Percentiles rank a stretch among this genome's conserved stretches.
Conservation (phyloP, 1,140 invertebrate genomes). For the Steinernema khuongi region DNA sequence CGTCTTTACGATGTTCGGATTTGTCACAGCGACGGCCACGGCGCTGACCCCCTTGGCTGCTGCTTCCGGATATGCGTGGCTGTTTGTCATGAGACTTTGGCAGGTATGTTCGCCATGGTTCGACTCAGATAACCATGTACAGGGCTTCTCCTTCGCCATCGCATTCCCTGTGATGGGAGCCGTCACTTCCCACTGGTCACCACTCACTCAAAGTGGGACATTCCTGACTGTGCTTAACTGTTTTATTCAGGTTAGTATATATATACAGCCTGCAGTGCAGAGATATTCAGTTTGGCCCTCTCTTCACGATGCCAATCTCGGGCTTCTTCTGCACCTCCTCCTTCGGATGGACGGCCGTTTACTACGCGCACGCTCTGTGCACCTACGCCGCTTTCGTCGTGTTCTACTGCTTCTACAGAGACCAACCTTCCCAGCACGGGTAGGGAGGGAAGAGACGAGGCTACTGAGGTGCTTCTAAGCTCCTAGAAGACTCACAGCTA, state of each 20-base stretch:
- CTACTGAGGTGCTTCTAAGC: no score
- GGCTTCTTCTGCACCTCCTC: background rate
- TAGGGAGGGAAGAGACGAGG: background rate
- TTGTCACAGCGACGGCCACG: background rate
- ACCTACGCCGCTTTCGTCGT: background rate
- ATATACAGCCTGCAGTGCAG: background rate
- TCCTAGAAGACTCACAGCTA: no score
- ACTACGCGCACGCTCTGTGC: background rate
- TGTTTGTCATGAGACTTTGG: background rate
- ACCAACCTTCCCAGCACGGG: background rate
- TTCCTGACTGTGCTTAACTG: background rate
- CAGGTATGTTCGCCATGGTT: background rate
- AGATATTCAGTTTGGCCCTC: background rate
- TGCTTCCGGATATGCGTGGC: background rate
- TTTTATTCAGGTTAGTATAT: background rate
- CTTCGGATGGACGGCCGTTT: background rate
- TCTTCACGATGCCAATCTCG: background rate
- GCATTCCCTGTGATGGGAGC: background rate
- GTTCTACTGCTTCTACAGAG: background rate
- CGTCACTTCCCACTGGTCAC: background rate
- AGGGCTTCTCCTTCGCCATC: background rate
- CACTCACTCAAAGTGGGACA: background rate
- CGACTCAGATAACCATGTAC: background rate
- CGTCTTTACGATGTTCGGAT: background rate
- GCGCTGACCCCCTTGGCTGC: background rate